phyloP scores from a whole-genome alignment of 2,797 vertebrate species.

The Pangasius sanitwongsei region DNA sequence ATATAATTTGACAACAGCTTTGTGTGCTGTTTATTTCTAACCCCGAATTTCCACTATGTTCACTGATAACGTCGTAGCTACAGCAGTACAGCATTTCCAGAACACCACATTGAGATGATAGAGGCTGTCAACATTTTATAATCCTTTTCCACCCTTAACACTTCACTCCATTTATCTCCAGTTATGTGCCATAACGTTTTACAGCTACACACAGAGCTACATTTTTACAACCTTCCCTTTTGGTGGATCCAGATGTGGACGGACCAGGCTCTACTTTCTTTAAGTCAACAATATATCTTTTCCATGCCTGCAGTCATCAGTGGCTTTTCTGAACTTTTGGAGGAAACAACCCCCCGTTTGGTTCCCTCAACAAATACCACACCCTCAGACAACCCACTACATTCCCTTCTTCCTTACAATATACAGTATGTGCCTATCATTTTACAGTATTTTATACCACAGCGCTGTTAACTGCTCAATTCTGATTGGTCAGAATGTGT shows the following conservation, averaged over 20 bases:
- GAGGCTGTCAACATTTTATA: conserved; percentile 16
- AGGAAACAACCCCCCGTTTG: neutral
- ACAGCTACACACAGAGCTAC: neutral
- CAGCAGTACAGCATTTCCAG: neutral
- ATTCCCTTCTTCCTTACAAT: neutral
- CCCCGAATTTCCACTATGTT: neutral
- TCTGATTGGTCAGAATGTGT: neutral
- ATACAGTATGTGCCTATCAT: neutral
- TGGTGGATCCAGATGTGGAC: conserved; percentile 4
- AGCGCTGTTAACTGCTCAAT: neutral
- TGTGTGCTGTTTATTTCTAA: conserved; percentile 38
- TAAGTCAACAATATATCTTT: neutral
- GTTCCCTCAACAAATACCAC: neutral
- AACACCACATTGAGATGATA: neutral
- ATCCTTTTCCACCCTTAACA: neutral
- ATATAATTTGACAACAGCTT: conserved; percentile 45
- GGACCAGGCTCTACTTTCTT: neutral
- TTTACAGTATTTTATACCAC: neutral
- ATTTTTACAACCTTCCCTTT: neutral
- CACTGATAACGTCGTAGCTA: neutral
- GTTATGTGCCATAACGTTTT: neutral
- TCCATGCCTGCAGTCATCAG: neutral
- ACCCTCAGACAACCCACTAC: neutral
- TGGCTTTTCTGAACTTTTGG: conserved; percentile 9
- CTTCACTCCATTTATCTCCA: conserved; percentile 8